Evolutionary conservation across 2,113 vertebrate genomes (phyloP).

Genomic region (Cacatua alba): DNA sequence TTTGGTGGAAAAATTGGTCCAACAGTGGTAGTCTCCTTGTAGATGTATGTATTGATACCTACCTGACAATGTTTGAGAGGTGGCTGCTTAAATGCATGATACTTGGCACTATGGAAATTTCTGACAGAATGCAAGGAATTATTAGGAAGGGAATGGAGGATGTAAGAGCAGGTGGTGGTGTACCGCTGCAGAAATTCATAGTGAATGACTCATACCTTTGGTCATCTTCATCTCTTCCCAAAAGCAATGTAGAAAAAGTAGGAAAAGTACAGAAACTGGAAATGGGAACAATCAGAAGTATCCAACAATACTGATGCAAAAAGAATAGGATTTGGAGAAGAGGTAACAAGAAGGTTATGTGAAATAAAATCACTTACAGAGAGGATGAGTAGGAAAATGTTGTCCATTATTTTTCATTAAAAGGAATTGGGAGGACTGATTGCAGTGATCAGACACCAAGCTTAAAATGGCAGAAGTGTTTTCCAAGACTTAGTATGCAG

Average conservation of each 20-base stretch:
- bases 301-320: background rate
- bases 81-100: background rate
- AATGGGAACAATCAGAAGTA: background rate
- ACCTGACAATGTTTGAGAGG: background rate
- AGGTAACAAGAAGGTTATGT: background rate
- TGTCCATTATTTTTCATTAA: background rate
- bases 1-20: background rate
- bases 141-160: background rate
- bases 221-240: background rate
- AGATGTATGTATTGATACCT: background rate
- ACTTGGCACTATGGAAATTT: background rate
- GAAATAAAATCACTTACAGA: background rate
- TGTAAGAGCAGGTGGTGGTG: background rate
- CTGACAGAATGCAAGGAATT: background rate
- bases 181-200: background rate
- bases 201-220: background rate
- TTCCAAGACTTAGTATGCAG: background rate
- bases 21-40: background rate
- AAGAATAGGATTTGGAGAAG: background rate
- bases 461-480: background rate
- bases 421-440: background rate
- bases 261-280: background rate
- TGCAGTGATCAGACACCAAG: background rate
- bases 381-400: background rate
- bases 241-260: background rate